These are phyloP conservation scores for Semotilus atromaculatus DNA, from an alignment of 2,797 vertebrate species.

Conservation along the genomic window DNA sequence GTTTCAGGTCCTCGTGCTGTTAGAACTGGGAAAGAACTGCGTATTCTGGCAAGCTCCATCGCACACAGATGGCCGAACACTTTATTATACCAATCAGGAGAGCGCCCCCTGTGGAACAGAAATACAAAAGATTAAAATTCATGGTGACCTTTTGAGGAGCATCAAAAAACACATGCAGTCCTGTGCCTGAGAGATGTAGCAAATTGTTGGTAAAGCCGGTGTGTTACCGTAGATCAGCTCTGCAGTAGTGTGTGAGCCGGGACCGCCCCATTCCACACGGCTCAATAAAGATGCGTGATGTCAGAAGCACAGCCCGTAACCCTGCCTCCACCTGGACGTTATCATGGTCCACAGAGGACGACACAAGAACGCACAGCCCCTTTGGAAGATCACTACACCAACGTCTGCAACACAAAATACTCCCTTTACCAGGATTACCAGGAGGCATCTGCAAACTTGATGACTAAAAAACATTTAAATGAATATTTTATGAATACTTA, in stretches of 20 bases:
- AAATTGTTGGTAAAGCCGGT: not conserved
- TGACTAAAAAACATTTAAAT: not conserved
- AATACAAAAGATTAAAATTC: not conserved
- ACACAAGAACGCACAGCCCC: slow-evolving; percentile 79
- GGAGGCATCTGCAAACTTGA: not conserved
- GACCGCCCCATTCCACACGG: slow-evolving; percentile 79
- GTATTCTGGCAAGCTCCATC: slow-evolving; percentile 84
- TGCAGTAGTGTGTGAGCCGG: slow-evolving; percentile 83
- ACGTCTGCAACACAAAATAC: slow-evolving; percentile 69
- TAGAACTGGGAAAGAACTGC: slow-evolving; percentile 81
- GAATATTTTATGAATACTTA: too few relatives aligned
- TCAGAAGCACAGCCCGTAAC: slow-evolving; percentile 80
- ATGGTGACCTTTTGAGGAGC: not conserved
- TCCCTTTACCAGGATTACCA: not conserved
- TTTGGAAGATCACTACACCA: slow-evolving; percentile 80
- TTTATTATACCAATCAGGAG: slow-evolving; percentile 90
- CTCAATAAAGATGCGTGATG: slow-evolving; percentile 84
- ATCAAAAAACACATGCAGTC: not conserved
- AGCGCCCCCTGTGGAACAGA: slow-evolving; percentile 77
- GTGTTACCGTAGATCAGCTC: slow-evolving; percentile 82
- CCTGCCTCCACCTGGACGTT: slow-evolving; percentile 77
- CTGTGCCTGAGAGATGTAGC: not conserved
- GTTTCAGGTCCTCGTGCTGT: slow-evolving; percentile 77
- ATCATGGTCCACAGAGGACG: slow-evolving; percentile 81
- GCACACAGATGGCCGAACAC: slow-evolving; percentile 87